These are phyloP conservation scores for Argynnis bischoffii DNA, from an alignment of 2,888 invertebrate genomes.

Conservation along the genomic window DNA sequence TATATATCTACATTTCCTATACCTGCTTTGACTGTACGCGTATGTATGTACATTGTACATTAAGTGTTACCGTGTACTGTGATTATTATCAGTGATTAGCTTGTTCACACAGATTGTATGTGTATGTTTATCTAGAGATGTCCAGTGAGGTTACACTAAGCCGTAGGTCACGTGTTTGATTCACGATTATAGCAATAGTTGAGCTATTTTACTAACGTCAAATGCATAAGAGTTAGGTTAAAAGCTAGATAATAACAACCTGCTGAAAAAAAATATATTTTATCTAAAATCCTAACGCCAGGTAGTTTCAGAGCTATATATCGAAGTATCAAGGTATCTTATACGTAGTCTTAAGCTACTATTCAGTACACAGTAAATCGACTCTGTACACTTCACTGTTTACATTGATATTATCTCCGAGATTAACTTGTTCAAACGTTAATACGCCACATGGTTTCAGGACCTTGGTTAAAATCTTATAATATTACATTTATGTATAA, in stretches of 20 bases:
- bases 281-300: too few species aligned
- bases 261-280: too few species aligned
- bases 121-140: slow-evolving; percentile 2
- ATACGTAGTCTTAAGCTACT: background rate
- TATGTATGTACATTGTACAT: background rate
- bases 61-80: slow-evolving; percentile 5
- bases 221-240: too few species aligned
- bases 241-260: too few species aligned
- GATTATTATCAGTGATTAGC: slow-evolving; percentile 12
- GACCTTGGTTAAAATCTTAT: slow-evolving; percentile 16
- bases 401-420: slow-evolving; percentile 29
- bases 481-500: background rate
- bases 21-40: background rate
- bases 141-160: background rate
- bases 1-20: background rate
- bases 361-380: background rate
- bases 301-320: too few species aligned
- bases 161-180: too few species aligned
- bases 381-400: slow-evolving; percentile 23
- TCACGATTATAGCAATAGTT: too few species aligned
- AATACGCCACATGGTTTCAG: slow-evolving; percentile 4
- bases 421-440: slow-evolving; percentile 28
- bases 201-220: background rate
- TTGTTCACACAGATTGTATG: slow-evolving; percentile 2
- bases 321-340: background rate